Percentiles rank a stretch among this genome's conserved stretches.
Evolutionary conservation across 2,797 vertebrate genomes (phyloP).

Genomic region (Australoheros facetus): DNA sequence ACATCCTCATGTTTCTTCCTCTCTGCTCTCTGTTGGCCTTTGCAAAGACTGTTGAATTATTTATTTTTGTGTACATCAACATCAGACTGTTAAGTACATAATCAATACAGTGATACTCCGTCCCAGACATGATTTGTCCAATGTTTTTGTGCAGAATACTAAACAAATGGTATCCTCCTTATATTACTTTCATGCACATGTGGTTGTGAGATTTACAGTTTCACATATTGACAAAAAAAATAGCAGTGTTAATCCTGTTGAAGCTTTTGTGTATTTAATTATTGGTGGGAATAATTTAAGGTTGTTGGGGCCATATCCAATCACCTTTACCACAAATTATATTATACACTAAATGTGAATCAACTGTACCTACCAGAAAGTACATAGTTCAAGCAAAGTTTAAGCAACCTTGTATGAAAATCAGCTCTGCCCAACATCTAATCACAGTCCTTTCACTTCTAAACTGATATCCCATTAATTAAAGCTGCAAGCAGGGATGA

Average conservation of each 20-base stretch:
- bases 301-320: fast-evolving
- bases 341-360: neutral
- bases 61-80: conserved; percentile 29
- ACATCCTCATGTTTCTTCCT: conserved; percentile 16
- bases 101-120: conserved; percentile 4
- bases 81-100: neutral
- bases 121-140: neutral
- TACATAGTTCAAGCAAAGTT: neutral
- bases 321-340: neutral
- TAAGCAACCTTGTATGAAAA: neutral
- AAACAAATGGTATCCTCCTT: neutral
- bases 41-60: conserved; percentile 47
- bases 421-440: fast-evolving
- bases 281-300: neutral
- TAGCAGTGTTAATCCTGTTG: neutral
- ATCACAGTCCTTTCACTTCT: neutral
- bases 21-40: neutral
- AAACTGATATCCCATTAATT: neutral
- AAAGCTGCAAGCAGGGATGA: neutral
- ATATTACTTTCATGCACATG: fast-evolving
- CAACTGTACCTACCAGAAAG: neutral
- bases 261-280: neutral
- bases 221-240: no score
- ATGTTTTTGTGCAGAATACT: neutral
- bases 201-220: neutral